Percentiles rank a stretch among this genome's conserved stretches.
These are phyloP conservation scores for Drepana falcataria DNA, from an alignment of 2,888 invertebrate genomes.

Conservation along the genomic window DNA sequence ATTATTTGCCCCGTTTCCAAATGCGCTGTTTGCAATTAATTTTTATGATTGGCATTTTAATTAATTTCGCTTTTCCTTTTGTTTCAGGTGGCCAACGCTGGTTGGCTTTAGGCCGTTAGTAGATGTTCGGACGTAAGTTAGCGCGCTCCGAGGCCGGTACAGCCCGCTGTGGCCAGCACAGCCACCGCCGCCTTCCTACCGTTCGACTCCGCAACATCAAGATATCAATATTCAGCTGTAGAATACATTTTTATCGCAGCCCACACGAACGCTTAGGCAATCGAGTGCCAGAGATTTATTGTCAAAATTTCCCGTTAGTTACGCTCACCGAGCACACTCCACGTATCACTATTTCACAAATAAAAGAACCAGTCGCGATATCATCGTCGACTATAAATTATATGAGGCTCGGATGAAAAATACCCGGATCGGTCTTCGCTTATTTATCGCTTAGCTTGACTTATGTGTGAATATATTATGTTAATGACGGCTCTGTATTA, in stretches of 20 bases:
- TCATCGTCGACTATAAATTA: conserved; percentile 76
- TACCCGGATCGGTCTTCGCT: conserved; percentile 69
- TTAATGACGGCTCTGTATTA: conserved; percentile 32
- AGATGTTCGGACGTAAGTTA: conserved; percentile 22
- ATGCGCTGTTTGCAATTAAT: conserved; percentile 39
- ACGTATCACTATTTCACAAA: conserved; percentile 78
- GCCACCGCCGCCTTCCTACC: conserved; percentile 23
- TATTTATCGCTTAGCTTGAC: conserved; percentile 67
- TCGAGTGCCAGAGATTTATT: conserved; percentile 75
- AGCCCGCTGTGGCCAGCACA: conserved; percentile 8
- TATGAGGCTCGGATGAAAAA: conserved; percentile 73
- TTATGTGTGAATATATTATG: conserved; percentile 66
- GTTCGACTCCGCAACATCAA: conserved; percentile 56
- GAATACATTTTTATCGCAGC: conserved; percentile 70
- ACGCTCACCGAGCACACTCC: conserved; percentile 76
- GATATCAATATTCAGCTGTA: conserved; percentile 68
- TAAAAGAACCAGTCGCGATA: conserved; percentile 78
- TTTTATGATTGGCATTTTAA: conserved; percentile 71
- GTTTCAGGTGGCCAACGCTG: conserved; percentile 75
- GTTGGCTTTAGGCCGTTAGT: conserved; percentile 45
- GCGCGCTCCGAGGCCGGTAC: conserved; percentile 37
- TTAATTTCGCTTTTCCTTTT: conserved; percentile 80
- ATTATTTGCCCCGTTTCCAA: conserved; percentile 15
- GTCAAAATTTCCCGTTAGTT: conserved; percentile 78
- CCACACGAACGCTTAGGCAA: conserved; percentile 77